phyloP scores from a whole-genome alignment of 2,888 invertebrate genomes.

The Amblyjoppa proteus region DNA sequence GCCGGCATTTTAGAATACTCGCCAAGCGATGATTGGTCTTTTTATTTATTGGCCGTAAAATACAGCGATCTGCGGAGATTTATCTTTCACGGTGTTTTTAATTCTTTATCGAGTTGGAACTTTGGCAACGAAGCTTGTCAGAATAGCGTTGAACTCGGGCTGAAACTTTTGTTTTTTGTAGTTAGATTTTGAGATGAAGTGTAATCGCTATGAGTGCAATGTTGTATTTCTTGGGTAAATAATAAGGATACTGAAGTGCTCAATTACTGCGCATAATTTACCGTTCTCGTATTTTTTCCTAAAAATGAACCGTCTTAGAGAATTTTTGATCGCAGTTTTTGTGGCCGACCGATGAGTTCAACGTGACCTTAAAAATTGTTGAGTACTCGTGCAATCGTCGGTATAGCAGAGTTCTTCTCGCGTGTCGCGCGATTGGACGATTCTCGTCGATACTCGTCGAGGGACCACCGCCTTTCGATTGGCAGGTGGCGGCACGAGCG shows the following conservation, averaged over 20 bases:
- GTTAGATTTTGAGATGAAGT: too few species aligned
- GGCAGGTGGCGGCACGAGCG: background rate
- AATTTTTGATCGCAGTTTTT: background rate
- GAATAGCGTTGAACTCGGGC: too few species aligned
- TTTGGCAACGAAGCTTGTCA: too few species aligned
- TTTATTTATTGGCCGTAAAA: background rate
- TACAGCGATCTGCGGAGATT: background rate
- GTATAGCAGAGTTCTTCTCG: too few species aligned
- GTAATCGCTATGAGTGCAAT: too few species aligned
- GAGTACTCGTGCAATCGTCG: too few species aligned
- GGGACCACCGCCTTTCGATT: background rate
- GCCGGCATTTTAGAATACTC: constrained; percentile 55
- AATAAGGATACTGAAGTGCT: too few species aligned
- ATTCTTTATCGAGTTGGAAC: background rate
- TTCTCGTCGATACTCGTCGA: background rate
- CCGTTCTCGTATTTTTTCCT: too few species aligned
- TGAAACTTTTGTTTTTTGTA: too few species aligned
- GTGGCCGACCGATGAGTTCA: background rate
- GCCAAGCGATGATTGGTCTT: constrained; percentile 43
- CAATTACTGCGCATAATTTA: too few species aligned
- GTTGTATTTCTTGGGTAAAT: too few species aligned
- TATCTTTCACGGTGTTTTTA: background rate
- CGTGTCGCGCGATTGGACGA: background rate
- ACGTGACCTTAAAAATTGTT: background rate
- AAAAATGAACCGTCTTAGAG: too few species aligned